phyloP scores from a whole-genome alignment of 2,113 vertebrate genomes.

The Gambusia affinis region DNA sequence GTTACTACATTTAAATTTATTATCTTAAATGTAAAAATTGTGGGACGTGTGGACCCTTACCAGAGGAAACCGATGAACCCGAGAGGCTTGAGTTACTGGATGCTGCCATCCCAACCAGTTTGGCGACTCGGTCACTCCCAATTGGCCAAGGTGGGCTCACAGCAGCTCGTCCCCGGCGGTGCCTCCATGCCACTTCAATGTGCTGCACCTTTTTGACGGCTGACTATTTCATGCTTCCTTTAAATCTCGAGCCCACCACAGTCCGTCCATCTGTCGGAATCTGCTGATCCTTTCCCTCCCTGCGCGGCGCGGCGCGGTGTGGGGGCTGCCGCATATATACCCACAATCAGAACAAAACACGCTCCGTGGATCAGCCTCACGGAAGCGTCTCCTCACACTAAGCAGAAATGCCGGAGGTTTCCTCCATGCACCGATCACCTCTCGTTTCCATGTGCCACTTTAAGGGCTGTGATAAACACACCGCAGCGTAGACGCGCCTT shows the following conservation, averaged over 20 bases:
- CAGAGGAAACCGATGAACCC: slow-evolving; percentile 94
- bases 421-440: slow-evolving; percentile 40
- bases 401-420: not conserved
- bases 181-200: slow-evolving; percentile 70
- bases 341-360: not conserved
- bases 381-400: not conserved
- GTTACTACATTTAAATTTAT: not conserved
- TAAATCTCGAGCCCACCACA: slow-evolving; percentile 10
- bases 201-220: slow-evolving; percentile 42
- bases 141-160: slow-evolving; percentile 69
- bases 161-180: slow-evolving; percentile 55
- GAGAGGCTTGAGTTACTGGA: slow-evolving; percentile 98
- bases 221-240: slow-evolving; percentile 33
- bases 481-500: slow-evolving; percentile 76
- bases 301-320: slow-evolving; percentile 24
- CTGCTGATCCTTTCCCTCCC: slow-evolving; percentile 16
- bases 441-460: slow-evolving; percentile 80
- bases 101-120: slow-evolving; percentile 87
- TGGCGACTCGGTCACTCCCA: slow-evolving; percentile 71
- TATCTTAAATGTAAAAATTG: not conserved
- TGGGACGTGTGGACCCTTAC: slow-evolving; percentile 79
- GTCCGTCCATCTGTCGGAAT: slow-evolving; percentile 22
- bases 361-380: slow-evolving; percentile 13
- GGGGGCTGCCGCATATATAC: slow-evolving; percentile 42
- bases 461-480: slow-evolving; percentile 69